Evolutionary conservation across 2,888 invertebrate genomes (phyloP).

Genomic region (Antheraea assamensis): DNA sequence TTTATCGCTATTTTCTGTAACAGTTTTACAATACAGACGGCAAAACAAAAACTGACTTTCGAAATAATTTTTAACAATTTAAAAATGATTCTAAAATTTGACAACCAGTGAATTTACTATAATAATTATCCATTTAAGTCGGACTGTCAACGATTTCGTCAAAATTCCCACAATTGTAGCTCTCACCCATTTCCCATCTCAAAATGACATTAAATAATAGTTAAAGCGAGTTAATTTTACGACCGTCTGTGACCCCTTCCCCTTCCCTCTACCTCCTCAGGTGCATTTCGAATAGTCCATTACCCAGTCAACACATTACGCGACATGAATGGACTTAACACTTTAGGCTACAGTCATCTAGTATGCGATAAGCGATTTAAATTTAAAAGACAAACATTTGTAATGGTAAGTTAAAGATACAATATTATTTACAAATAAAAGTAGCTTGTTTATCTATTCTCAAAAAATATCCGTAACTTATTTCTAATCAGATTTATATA

Average conservation of each 20-base stretch:
- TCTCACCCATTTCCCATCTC: constrained; percentile 65
- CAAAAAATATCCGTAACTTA: background rate
- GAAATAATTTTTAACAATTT: constrained; percentile 28
- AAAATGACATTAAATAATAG: constrained; percentile 72
- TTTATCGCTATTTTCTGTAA: too few species aligned
- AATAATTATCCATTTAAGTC: constrained; percentile 65
- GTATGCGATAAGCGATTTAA: constrained; percentile 30
- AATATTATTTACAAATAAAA: background rate
- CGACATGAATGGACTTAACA: constrained; percentile 45
- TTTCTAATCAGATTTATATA: background rate
- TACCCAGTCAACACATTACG: constrained; percentile 64
- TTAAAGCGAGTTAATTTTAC: constrained; percentile 70
- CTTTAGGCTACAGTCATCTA: constrained; percentile 38
- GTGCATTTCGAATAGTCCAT: constrained; percentile 55
- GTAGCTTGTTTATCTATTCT: background rate
- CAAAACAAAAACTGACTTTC: background rate
- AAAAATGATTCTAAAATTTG: constrained; percentile 40
- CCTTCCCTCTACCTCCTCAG: constrained; percentile 37
- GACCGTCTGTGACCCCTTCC: constrained; percentile 49
- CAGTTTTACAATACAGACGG: too few species aligned
- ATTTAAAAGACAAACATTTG: constrained; percentile 13
- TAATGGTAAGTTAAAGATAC: background rate
- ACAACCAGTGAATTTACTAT: constrained; percentile 49
- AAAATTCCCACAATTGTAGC: constrained; percentile 65
- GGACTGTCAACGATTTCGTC: constrained; percentile 54